A percentile compares a stretch with the other conserved stretches of the same genome.
Evolutionary conservation across 35 echinoderm and acorn worm genomes (phyloP).

Genomic region (Lytechinus pictus): DNA sequence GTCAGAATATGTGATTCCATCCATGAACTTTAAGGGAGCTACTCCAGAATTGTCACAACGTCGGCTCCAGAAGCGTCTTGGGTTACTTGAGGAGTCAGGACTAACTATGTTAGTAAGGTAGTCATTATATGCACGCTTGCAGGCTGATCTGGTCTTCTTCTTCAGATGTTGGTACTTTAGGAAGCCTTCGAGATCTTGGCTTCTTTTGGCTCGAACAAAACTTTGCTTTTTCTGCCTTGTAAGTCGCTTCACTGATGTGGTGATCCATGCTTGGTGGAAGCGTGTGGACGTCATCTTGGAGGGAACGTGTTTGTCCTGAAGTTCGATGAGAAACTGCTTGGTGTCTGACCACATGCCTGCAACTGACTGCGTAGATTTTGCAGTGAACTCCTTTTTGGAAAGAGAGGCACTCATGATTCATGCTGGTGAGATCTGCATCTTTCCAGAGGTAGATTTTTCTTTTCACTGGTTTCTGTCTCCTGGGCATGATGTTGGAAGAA

Average conservation of each 20-base stretch:
- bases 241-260: constrained; percentile 16
- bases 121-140: background rate
- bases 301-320: constrained; percentile 28
- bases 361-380: background rate
- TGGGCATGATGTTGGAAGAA: background rate
- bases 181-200: background rate
- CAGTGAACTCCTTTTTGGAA: background rate
- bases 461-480: background rate
- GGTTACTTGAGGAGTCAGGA: background rate
- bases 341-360: constrained; percentile 4
- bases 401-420: background rate
- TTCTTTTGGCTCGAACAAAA: constrained; percentile 23
- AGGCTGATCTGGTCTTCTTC: background rate
- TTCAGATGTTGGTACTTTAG: background rate
- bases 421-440: background rate
- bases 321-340: background rate
- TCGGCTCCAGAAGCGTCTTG: constrained; percentile 52
- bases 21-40: background rate
- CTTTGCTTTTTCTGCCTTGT: background rate
- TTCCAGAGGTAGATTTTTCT: constrained; percentile 25
- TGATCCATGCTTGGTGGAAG: constrained; percentile 55
- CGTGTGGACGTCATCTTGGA: constrained; percentile 46
- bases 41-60: constrained; percentile 46
- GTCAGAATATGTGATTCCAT: background rate
- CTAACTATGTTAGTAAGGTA: constrained; percentile 22